Evolutionary conservation across 2,888 invertebrate genomes (phyloP).

Genomic region (Parelbella ahira): DNA sequence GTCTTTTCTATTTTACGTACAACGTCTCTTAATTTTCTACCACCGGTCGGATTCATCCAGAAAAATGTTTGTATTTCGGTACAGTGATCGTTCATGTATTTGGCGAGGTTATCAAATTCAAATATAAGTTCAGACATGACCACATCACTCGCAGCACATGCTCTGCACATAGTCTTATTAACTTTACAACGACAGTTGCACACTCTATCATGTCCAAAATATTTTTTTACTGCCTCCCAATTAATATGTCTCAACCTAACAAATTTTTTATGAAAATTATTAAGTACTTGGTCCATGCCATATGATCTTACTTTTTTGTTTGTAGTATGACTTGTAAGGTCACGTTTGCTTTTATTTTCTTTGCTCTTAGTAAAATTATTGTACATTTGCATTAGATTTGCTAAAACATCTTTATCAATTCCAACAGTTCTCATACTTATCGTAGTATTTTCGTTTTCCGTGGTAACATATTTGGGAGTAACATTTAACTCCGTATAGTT

Average conservation of each 20-base stretch:
- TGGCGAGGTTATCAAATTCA: slow-evolving; percentile 56
- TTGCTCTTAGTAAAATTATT: slow-evolving; percentile 33
- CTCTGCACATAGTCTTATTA: slow-evolving; percentile 54
- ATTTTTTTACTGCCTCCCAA: slow-evolving; percentile 47
- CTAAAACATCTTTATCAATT: slow-evolving; percentile 40
- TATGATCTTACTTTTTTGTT: neutral
- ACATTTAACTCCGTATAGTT: slow-evolving; percentile 1
- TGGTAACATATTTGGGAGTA: neutral
- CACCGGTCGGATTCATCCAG: slow-evolving; percentile 59
- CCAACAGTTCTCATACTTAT: slow-evolving; percentile 33
- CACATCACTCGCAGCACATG: slow-evolving; percentile 59
- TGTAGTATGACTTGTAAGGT: neutral
- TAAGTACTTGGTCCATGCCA: slow-evolving; percentile 1
- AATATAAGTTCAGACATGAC: slow-evolving; percentile 60
- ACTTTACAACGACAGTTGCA: slow-evolving; percentile 54
- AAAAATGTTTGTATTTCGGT: slow-evolving; percentile 67
- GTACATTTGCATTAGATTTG: slow-evolving; percentile 39
- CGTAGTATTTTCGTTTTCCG: neutral
- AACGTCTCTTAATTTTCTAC: slow-evolving; percentile 52
- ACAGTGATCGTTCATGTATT: slow-evolving; percentile 61
- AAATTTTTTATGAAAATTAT: neutral
- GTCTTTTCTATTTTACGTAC: slow-evolving; percentile 53
- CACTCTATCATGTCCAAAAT: slow-evolving; percentile 52
- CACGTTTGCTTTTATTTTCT: slow-evolving; percentile 24
- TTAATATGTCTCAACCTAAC: slow-evolving; percentile 36